A percentile compares a stretch with the other conserved stretches of the same genome.
phyloP scores from a whole-genome alignment of 2,113 vertebrate genomes.

The Bos taurus region DNA sequence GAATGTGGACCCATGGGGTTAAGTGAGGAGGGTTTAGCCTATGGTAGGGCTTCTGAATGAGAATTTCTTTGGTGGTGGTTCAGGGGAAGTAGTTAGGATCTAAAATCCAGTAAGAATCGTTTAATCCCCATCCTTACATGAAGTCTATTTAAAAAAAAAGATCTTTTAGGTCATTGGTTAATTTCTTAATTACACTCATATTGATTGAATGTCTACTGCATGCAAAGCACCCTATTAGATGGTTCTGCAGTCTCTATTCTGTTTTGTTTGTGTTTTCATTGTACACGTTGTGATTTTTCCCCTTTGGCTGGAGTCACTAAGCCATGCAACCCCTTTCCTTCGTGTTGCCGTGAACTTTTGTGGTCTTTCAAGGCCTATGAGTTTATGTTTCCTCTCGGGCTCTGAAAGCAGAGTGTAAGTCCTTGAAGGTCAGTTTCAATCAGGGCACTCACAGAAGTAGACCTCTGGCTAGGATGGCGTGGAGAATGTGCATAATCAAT shows the following conservation, averaged over 20 bases:
- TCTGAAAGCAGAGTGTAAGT: neutral
- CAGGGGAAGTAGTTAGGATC: neutral
- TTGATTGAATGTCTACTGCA: neutral
- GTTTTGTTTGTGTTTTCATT: neutral
- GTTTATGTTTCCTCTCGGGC: neutral
- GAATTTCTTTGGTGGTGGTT: neutral
- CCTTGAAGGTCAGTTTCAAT: constrained; percentile 39
- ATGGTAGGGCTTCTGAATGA: neutral
- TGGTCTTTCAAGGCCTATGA: neutral
- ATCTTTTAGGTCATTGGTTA: neutral
- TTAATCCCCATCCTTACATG: neutral
- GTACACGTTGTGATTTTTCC: neutral
- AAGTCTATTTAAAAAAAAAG: neutral
- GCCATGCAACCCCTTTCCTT: neutral
- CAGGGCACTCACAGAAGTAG: neutral
- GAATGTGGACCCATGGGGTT: too few species aligned
- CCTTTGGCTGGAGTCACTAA: neutral
- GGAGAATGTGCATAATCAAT: neutral
- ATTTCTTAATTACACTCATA: neutral
- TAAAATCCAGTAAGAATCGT: neutral
- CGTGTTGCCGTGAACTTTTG: neutral
- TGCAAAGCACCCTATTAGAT: neutral
- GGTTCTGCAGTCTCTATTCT: neutral
- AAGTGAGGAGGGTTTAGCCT: neutral
- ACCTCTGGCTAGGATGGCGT: neutral